phyloP scores from a whole-genome alignment of 2,113 vertebrate species.

The Anarrhichthys ocellatus region DNA sequence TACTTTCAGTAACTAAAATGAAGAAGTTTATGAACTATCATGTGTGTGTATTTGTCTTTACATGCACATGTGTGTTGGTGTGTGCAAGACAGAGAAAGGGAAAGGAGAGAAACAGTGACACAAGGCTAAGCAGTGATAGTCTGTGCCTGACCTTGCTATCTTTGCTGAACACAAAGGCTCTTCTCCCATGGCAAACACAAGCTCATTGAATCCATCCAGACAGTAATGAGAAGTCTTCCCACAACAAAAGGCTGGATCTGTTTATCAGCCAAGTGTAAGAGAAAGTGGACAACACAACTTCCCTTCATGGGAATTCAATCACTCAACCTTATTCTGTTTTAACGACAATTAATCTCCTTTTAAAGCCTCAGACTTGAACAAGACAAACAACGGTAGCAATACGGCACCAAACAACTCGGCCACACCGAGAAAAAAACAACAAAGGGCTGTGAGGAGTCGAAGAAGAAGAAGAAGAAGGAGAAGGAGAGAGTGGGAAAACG shows the following conservation, averaged over 20 bases:
- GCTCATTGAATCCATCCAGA: slow-evolving; percentile 49
- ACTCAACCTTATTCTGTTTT: slow-evolving; percentile 54
- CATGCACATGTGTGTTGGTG: neutral
- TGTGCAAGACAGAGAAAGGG: neutral
- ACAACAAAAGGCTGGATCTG: slow-evolving; percentile 54
- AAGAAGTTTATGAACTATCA: neutral
- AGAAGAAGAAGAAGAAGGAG: slow-evolving; percentile 1
- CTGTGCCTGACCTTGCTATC: slow-evolving; percentile 46
- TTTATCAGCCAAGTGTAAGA: slow-evolving; percentile 53
- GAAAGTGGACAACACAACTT: slow-evolving; percentile 44
- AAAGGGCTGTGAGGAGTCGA: slow-evolving; percentile 9
- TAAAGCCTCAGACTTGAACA: slow-evolving; percentile 19
- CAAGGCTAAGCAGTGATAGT: slow-evolving; percentile 14
- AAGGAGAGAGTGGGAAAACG: slow-evolving; percentile 29
- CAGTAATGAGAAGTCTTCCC: slow-evolving; percentile 60
- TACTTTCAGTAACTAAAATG: slow-evolving; percentile 1
- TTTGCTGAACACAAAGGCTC: slow-evolving; percentile 47
- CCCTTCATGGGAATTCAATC: slow-evolving; percentile 57
- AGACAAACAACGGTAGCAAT: slow-evolving; percentile 1
- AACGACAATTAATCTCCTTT: slow-evolving; percentile 60
- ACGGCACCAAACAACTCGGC: neutral
- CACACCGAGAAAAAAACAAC: slow-evolving; percentile 7
- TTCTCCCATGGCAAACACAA: slow-evolving; percentile 47
- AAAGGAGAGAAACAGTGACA: slow-evolving; percentile 18
- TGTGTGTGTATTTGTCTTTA: neutral